Evolutionary conservation across 2,888 invertebrate species (phyloP), one percentile per base, ranked within the genome.

Genomic region (Brachylomia viminalis): DNA sequence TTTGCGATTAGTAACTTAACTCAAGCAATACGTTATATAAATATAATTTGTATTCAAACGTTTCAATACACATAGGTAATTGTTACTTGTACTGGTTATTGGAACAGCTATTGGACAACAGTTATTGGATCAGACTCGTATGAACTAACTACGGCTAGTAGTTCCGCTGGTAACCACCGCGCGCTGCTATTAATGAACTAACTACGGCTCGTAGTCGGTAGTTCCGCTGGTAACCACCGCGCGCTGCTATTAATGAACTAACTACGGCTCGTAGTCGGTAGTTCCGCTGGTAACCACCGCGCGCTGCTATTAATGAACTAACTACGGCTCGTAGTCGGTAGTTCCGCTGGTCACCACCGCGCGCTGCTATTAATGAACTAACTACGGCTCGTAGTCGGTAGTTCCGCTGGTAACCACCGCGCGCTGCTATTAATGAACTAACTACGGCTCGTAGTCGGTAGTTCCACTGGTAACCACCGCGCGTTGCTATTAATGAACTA

Each of bases 41-140:
- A 65, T 77, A 65, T 0, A 47, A 42, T 38, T 17, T 23, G n/a
- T 42, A 59, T 58, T 49, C 13, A 49, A 58, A 58, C 15, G 17
- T 76, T 65, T 49, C 23, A 30, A 38, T 54, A 47, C n/a, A 23
- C n/a, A 8, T 23, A n/a, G n/a, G n/a, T n/a, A 45, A 78, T 56
- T 6, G 45, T 33, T 15, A 23, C 23, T 64, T 45, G 47, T 47
- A 27, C 45, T 61, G 20, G 38, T 47, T 52, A 77, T 38, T 42
- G n/a, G 17, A 42, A 20, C 59, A 49, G 45, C 78, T n/a, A n/a
- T n/a, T n/a, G n/a, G n/a, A n/a, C n/a, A n/a, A n/a, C n/a, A n/a
- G n/a, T n/a, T n/a, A n/a, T n/a, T n/a, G n/a, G 70, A 49, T 58
- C 20, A 23, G 62, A 11, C 54, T n/a, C 38, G 47, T 56, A 42